phyloP scores from a whole-genome alignment of 2,888 invertebrate species.

The Cheilosia vernalis region DNA sequence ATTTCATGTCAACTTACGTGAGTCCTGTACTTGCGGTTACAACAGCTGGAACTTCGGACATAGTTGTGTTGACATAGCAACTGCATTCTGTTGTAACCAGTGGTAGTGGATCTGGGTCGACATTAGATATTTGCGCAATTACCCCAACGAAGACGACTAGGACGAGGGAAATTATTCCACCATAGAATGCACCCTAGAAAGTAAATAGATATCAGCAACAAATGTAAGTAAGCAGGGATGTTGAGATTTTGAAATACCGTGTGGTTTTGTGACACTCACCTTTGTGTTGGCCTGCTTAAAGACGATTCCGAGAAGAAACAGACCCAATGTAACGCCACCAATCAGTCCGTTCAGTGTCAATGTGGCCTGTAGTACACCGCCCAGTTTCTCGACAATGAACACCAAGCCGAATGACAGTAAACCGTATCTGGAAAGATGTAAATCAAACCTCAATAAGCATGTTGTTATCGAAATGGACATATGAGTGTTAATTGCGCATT shows the following conservation, averaged over 20 bases:
- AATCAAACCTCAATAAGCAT: no score
- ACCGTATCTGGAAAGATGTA: conserved; percentile 85
- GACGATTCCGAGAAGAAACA: conserved; percentile 94
- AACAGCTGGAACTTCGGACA: conserved; percentile 4
- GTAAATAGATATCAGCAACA: not conserved
- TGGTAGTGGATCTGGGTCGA: conserved; percentile 78
- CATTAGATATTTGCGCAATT: conserved; percentile 80
- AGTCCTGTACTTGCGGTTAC: conserved; percentile 31
- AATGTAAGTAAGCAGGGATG: not conserved
- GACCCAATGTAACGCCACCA: conserved; percentile 93
- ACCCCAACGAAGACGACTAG: conserved; percentile 82
- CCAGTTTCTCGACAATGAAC: conserved; percentile 93
- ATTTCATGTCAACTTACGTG: conserved; percentile 60
- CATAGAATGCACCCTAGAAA: conserved; percentile 81
- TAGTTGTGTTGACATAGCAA: conserved; percentile 80
- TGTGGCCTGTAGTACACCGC: conserved; percentile 94
- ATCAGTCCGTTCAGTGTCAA: conserved; percentile 95
- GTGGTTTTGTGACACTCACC: conserved; percentile 82
- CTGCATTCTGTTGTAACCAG: conserved; percentile 80
- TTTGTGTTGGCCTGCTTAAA: conserved; percentile 94
- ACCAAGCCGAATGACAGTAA: conserved; percentile 91
- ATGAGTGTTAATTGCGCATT: no score
- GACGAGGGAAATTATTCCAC: conserved; percentile 80
- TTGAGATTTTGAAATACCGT: no score
- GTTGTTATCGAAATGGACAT: not conserved